phyloP scores from a whole-genome alignment of 1,140 invertebrate genomes.

The Anoplophora glabripennis region DNA sequence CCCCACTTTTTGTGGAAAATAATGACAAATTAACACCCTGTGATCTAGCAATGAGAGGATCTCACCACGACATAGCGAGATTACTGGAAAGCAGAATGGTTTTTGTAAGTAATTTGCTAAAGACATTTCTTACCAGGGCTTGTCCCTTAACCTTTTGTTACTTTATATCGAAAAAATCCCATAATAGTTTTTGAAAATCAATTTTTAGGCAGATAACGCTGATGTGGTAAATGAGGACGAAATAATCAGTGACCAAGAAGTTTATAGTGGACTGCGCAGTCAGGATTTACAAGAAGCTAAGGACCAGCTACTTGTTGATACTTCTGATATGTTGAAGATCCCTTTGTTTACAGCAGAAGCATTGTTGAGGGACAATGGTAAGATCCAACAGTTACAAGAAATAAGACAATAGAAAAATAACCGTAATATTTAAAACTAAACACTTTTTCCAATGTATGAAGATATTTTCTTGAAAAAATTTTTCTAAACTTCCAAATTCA shows the following conservation, averaged over 20 bases:
- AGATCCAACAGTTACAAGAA: conserved; percentile 15
- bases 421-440: too few species aligned
- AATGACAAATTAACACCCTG: conserved; percentile 62
- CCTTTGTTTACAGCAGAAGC: conserved; percentile 73
- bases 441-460: too few species aligned
- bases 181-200: background rate
- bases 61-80: conserved; percentile 61
- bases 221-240: conserved; percentile 52
- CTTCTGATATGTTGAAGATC: conserved; percentile 72
- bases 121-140: conserved; percentile 1
- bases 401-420: too few species aligned
- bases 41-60: conserved; percentile 61
- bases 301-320: conserved; percentile 70
- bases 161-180: background rate
- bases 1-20: conserved; percentile 65
- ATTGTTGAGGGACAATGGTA: conserved; percentile 67
- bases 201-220: conserved; percentile 47
- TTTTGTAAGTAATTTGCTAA: conserved; percentile 57
- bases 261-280: conserved; percentile 63
- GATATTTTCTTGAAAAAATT: too few species aligned
- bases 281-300: conserved; percentile 76
- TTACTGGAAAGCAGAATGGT: conserved; percentile 69
- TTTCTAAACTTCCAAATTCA: too few species aligned
- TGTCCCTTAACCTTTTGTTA: background rate
- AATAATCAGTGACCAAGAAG: conserved; percentile 51